A percentile compares a stretch with the other conserved stretches of the same genome.
phyloP scores from a whole-genome alignment of 2,113 vertebrate genomes.

The Excalfactoria chinensis region DNA sequence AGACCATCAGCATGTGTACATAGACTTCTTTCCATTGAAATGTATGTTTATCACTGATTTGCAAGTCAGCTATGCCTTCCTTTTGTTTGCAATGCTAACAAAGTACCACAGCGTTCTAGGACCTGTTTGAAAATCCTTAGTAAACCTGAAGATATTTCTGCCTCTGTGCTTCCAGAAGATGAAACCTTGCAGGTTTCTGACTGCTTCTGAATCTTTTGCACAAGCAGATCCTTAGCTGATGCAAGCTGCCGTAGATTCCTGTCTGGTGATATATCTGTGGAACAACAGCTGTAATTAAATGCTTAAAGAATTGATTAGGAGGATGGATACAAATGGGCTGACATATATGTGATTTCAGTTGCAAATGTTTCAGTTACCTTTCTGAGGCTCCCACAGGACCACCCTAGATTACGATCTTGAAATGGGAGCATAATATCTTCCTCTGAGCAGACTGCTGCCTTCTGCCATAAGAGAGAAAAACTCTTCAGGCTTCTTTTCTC shows the following conservation, averaged over 20 bases:
- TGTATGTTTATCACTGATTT: neutral
- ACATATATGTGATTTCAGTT: neutral
- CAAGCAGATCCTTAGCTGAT: fast-evolving
- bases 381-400: neutral
- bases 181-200: neutral
- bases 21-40: neutral
- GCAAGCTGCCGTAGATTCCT: neutral
- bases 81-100: neutral
- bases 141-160: neutral
- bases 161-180: neutral
- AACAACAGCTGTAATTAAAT: neutral
- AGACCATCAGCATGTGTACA: neutral
- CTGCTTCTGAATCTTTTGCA: neutral
- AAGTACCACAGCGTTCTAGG: neutral
- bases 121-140: neutral
- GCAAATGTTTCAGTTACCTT: neutral
- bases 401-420: neutral
- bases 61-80: neutral
- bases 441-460: neutral
- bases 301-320: neutral
- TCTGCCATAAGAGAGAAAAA: neutral
- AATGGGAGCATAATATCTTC: neutral
- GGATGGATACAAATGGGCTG: neutral
- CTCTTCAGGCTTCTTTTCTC: neutral
- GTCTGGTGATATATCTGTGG: neutral